A percentile compares a stretch with the other conserved stretches of the same genome.
Evolutionary conservation across 2,113 vertebrate genomes (phyloP).

Genomic region (Phalacrocorax brasilianus): DNA sequence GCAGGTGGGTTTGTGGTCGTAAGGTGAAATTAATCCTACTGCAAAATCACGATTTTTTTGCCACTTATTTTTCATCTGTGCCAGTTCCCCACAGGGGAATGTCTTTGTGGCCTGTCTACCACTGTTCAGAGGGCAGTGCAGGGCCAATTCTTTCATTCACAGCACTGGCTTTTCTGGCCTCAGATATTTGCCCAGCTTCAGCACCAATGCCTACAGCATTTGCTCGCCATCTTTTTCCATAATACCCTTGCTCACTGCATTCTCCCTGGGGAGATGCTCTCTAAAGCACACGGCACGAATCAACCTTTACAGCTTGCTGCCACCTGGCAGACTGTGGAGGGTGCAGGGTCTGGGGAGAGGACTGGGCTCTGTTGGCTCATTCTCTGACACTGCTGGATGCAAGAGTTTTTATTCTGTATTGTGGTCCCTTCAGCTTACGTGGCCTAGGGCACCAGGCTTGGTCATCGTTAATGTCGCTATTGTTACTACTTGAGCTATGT

Average conservation of each 20-base stretch:
- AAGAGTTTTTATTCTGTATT: not conserved
- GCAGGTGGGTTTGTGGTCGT: not conserved
- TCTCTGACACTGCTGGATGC: not conserved
- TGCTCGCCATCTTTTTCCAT: not conserved
- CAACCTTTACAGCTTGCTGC: too few species aligned
- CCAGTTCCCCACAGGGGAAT: not conserved
- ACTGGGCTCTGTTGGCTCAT: not conserved
- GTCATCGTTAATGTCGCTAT: not conserved
- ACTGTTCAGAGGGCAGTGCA: not conserved
- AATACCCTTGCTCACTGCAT: not conserved
- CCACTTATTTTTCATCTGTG: not conserved
- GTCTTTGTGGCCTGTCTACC: not conserved
- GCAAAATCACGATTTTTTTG: not conserved
- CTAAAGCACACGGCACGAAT: rapidly evolving
- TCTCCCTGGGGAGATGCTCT: not conserved
- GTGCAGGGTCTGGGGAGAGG: too few species aligned
- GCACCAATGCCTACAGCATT: not conserved
- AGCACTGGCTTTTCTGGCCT: not conserved
- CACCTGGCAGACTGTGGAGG: not conserved
- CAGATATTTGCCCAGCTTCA: not conserved
- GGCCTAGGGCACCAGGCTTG: not conserved
- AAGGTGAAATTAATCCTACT: not conserved
- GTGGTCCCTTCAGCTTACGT: rapidly evolving
- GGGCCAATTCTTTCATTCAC: not conserved
- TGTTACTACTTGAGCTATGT: not conserved